Percentiles rank a stretch among this genome's conserved stretches.
Evolutionary conservation across 1,140 invertebrate species (phyloP).

Genomic region (Formica selysi): DNA sequence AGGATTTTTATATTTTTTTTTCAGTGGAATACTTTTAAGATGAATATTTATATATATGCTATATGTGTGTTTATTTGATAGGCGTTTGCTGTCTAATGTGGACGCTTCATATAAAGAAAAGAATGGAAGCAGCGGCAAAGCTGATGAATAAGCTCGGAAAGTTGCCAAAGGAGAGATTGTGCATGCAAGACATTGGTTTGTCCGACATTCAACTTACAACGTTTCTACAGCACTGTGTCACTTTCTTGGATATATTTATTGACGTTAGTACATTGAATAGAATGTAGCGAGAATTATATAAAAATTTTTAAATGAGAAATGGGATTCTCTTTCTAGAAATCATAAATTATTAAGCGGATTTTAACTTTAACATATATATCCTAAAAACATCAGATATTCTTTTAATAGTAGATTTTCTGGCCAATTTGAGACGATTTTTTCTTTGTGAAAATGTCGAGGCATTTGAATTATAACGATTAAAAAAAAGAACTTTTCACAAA

Average conservation of each 20-base stretch:
- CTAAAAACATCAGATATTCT: no score
- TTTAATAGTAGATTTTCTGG: no score
- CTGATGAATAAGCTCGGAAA: conserved; percentile 96
- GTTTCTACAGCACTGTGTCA: conserved; percentile 90
- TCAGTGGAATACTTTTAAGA: neutral
- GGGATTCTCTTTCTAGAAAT: neutral
- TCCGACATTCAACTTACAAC: conserved; percentile 89
- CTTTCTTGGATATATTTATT: conserved; percentile 92
- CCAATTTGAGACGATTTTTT: no score
- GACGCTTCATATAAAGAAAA: conserved; percentile 93
- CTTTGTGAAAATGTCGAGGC: no score
- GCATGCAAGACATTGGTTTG: conserved; percentile 91
- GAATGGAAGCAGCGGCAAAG: conserved; percentile 91
- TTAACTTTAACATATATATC: neutral
- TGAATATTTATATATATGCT: neutral
- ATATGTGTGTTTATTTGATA: conserved; percentile 71
- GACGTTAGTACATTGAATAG: conserved; percentile 86
- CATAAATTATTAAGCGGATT: neutral
- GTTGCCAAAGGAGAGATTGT: conserved; percentile 94
- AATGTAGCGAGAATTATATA: neutral
- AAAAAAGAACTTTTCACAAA: no score
- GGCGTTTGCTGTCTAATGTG: conserved; percentile 94
- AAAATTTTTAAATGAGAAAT: conserved; percentile 10
- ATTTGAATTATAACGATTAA: no score
- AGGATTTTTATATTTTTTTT: neutral